These are phyloP conservation scores for Acanthurus leucopareius DNA, from an alignment of 2,797 vertebrate genomes.

Conservation along the genomic window DNA sequence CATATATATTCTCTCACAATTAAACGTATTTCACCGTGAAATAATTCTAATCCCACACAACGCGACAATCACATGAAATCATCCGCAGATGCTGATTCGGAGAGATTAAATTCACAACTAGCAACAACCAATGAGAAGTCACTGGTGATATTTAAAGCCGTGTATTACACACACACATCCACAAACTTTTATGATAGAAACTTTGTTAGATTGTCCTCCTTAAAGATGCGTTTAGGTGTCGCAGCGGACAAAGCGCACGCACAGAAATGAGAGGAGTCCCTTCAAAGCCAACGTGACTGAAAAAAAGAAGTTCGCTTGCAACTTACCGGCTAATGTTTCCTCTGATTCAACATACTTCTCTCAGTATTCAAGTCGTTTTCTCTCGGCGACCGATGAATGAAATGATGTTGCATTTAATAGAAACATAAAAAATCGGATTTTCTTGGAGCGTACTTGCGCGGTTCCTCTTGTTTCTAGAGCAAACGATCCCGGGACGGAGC, in stretches of 20 bases:
- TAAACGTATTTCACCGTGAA: constrained; percentile 21
- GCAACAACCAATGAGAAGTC: constrained; percentile 3
- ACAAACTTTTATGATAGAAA: constrained; percentile 39
- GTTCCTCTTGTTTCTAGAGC: constrained; percentile 32
- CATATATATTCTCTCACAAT: not conserved
- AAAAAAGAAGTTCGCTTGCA: constrained; percentile 65
- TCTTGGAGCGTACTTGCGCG: constrained; percentile 39
- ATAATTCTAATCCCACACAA: not conserved
- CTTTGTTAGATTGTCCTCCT: not conserved
- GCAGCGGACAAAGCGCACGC: constrained; percentile 5
- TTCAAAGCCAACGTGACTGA: constrained; percentile 26
- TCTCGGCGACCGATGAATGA: not conserved
- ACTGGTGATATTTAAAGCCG: fast-evolving
- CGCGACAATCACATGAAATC: constrained; percentile 8
- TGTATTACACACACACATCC: not conserved
- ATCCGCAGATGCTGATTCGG: constrained; percentile 26
- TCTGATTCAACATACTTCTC: constrained; percentile 8
- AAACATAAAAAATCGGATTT: not conserved
- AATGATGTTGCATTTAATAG: not conserved
- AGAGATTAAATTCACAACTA: not conserved
- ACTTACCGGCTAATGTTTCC: constrained; percentile 75
- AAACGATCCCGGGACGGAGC: constrained; percentile 64
- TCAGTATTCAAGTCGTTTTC: not conserved
- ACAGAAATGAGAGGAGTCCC: not conserved
- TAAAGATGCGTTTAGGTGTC: not conserved